A percentile compares a stretch with the other conserved stretches of the same genome.
Evolutionary conservation across 2,113 vertebrate genomes (phyloP).

Genomic region (Xyliphius kryptos): DNA sequence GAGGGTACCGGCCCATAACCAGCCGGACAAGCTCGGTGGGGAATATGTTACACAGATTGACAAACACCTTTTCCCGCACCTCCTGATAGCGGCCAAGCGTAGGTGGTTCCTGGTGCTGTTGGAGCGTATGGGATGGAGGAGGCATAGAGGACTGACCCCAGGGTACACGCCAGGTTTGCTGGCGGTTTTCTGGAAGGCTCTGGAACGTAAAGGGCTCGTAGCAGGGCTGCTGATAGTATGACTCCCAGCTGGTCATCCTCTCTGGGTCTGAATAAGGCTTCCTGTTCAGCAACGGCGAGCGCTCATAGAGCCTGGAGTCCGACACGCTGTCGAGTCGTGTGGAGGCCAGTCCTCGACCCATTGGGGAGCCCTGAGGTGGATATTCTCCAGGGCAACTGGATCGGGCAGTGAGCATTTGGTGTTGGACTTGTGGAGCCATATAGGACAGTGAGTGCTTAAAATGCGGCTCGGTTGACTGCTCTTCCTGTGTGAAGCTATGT

Average conservation of each 20-base stretch:
- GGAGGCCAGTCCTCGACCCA: slow-evolving; percentile 74
- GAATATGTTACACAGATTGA: slow-evolving; percentile 96
- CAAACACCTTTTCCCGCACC: slow-evolving; percentile 79
- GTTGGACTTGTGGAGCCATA: slow-evolving; percentile 77
- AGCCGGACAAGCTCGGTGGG: slow-evolving; percentile 85
- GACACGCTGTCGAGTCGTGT: slow-evolving; percentile 82
- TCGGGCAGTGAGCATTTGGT: slow-evolving; percentile 65
- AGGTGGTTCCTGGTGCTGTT: slow-evolving; percentile 63
- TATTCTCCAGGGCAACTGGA: slow-evolving; percentile 87
- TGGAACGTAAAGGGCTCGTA: slow-evolving; percentile 83
- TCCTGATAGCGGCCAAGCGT: slow-evolving; percentile 63
- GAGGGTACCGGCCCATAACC: slow-evolving; percentile 90
- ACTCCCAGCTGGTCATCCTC: slow-evolving; percentile 71
- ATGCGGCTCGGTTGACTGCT: slow-evolving; percentile 70
- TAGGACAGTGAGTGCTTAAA: slow-evolving; percentile 75
- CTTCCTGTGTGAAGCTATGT: slow-evolving; percentile 76
- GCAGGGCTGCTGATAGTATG: slow-evolving; percentile 75
- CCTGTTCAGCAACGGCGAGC: slow-evolving; percentile 66
- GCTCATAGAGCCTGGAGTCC: slow-evolving; percentile 81
- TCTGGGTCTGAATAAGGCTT: slow-evolving; percentile 76
- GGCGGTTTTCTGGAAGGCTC: slow-evolving; percentile 77
- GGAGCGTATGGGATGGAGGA: slow-evolving; percentile 55
- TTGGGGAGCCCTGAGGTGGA: slow-evolving; percentile 68
- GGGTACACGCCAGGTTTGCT: slow-evolving; percentile 72
- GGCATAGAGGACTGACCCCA: slow-evolving; percentile 57